These are phyloP conservation scores for Cataglyphis cursor DNA, from an alignment of 2,888 invertebrate genomes.

Conservation along the genomic window DNA sequence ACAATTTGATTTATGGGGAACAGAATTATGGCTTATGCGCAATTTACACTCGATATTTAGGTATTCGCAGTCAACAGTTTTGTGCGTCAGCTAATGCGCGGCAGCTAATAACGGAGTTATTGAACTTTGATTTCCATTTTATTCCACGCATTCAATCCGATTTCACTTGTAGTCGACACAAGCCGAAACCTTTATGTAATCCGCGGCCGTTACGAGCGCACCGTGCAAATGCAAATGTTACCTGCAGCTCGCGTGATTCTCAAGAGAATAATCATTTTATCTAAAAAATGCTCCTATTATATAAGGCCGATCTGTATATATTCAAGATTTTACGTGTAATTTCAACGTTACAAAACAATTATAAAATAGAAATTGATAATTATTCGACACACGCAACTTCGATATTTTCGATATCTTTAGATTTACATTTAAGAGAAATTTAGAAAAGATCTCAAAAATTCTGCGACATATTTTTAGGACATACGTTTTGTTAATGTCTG, in stretches of 20 bases:
- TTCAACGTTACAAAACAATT: background rate
- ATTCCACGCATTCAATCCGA: slow-evolving; percentile 69
- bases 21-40: background rate
- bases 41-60: slow-evolving; percentile 22
- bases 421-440: background rate
- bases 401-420: background rate
- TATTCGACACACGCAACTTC: background rate
- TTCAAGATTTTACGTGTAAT: slow-evolving; percentile 3
- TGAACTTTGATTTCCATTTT: slow-evolving; percentile 77
- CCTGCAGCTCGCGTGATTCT: slow-evolving; percentile 5
- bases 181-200: slow-evolving; percentile 66
- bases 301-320: slow-evolving; percentile 2
- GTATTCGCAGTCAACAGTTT: slow-evolving; percentile 19
- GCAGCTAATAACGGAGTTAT: slow-evolving; percentile 70
- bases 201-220: slow-evolving; percentile 34
- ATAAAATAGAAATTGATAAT: slow-evolving; percentile 3
- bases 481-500: background rate
- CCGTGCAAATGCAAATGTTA: slow-evolving; percentile 61
- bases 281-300: slow-evolving; percentile 38
- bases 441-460: background rate
- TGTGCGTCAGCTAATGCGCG: background rate
- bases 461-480: background rate
- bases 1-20: slow-evolving; percentile 2
- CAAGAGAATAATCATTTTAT: background rate
- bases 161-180: slow-evolving; percentile 70